Percentiles rank a stretch among this genome's conserved stretches.
These are phyloP conservation scores for Phallusia fumigata DNA, from an alignment of 23 tunicate genomes.

Conservation along the genomic window DNA sequence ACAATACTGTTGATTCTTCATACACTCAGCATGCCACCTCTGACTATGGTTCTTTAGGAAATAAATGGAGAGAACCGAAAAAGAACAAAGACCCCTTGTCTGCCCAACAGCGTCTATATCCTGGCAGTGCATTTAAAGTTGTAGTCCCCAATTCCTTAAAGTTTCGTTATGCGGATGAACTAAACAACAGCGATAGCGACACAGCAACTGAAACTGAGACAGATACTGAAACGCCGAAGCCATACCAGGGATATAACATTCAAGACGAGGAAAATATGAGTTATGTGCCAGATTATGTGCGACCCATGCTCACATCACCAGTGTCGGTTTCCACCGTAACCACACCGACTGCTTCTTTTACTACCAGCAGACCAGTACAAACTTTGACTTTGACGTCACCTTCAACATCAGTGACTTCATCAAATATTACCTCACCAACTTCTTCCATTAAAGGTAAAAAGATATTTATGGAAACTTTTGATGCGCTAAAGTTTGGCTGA, in stretches of 20 bases:
- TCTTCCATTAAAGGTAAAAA: constrained; percentile 32
- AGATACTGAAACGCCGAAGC: constrained; percentile 25
- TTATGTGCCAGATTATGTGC: constrained; percentile 75
- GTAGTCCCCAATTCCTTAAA: not conserved
- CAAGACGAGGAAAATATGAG: constrained; percentile 41
- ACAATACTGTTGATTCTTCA: constrained; percentile 76
- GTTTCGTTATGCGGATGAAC: constrained; percentile 40
- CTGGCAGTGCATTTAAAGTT: not conserved
- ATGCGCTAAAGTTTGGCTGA: too few species aligned
- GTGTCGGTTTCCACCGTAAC: constrained; percentile 19
- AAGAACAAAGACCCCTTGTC: not conserved
- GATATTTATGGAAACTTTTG: too few species aligned
- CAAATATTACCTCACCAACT: constrained; percentile 45
- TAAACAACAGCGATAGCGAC: constrained; percentile 42
- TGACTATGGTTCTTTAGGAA: not conserved
- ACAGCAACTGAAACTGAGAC: constrained; percentile 60
- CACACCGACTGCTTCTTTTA: constrained; percentile 18
- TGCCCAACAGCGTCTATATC: not conserved
- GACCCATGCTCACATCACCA: constrained; percentile 50
- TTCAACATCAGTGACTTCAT: constrained; percentile 30
- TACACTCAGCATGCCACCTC: constrained; percentile 21
- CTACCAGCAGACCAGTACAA: constrained; percentile 21
- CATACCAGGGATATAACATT: not conserved
- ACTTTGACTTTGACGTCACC: constrained; percentile 26
- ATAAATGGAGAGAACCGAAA: not conserved